A percentile compares a stretch with the other conserved stretches of the same genome.
Conservation (phyloP, 1,140 invertebrate genomes). For the Solenopsis fugax region DNA sequence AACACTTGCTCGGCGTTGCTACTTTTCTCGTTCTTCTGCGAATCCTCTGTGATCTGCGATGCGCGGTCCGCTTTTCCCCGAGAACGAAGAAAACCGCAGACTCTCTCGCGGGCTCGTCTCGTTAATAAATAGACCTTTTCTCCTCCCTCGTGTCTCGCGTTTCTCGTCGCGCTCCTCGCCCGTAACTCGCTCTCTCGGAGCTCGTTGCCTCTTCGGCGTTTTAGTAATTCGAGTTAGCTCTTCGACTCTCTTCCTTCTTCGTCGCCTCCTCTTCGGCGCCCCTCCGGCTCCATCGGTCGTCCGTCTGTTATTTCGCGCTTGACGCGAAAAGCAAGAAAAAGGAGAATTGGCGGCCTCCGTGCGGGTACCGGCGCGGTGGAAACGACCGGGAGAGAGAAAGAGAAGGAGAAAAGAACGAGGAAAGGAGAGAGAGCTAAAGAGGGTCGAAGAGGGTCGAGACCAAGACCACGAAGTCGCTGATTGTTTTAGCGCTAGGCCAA, state of each 20-base stretch:
- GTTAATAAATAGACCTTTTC: slow-evolving; percentile 77
- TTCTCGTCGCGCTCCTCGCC: slow-evolving; percentile 45
- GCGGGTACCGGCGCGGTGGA: slow-evolving; percentile 67
- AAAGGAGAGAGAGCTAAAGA: slow-evolving; percentile 25
- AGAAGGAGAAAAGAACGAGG: not conserved
- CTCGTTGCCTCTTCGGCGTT: slow-evolving; percentile 79
- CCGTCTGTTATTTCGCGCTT: slow-evolving; percentile 84
- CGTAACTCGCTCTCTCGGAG: slow-evolving; percentile 76
- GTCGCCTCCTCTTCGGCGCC: slow-evolving; percentile 54
- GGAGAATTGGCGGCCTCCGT: slow-evolving; percentile 59
- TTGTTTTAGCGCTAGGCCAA: slow-evolving; percentile 82
- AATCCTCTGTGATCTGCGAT: slow-evolving; percentile 41
- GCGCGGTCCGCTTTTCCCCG: slow-evolving; percentile 67
- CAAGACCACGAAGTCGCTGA: slow-evolving; percentile 78
- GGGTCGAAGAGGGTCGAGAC: slow-evolving; percentile 69
- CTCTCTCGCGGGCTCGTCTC: slow-evolving; percentile 63
- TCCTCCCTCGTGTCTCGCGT: slow-evolving; percentile 65
- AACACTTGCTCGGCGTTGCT: not conserved
- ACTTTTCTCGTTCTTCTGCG: slow-evolving; percentile 21
- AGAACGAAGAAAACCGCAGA: slow-evolving; percentile 63
- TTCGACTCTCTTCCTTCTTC: slow-evolving; percentile 75
- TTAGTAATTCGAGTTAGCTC: slow-evolving; percentile 84
- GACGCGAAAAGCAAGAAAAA: slow-evolving; percentile 82
- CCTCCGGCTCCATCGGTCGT: slow-evolving; percentile 36
- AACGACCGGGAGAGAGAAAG: slow-evolving; percentile 57